These are phyloP conservation scores for Nyctibius bracteatus DNA, from an alignment of 2,113 vertebrate species.

Conservation along the genomic window DNA sequence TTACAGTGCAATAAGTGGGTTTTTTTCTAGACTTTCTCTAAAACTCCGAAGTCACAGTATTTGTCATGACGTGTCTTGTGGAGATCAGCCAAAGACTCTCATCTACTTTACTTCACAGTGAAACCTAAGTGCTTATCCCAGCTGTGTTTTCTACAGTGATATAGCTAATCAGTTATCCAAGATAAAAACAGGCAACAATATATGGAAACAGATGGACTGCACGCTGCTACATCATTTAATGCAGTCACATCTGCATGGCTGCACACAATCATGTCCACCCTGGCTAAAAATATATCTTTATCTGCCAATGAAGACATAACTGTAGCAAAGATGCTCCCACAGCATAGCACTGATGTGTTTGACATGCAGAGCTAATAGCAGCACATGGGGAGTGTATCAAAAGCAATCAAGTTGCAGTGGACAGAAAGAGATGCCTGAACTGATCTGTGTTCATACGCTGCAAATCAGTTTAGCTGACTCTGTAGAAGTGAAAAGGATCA, in stretches of 20 bases:
- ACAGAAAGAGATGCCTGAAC: neutral
- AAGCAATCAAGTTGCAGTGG: neutral
- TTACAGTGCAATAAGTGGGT: neutral
- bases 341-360: neutral
- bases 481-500: neutral
- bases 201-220: neutral
- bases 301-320: neutral
- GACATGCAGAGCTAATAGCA: neutral
- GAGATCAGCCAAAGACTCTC: neutral
- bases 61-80: neutral
- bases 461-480: neutral
- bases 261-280: neutral
- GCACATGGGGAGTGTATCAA: neutral
- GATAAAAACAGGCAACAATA: neutral
- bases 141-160: neutral
- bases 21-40: neutral
- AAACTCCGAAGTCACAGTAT: neutral
- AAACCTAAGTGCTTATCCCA: neutral
- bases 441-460: neutral
- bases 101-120: neutral
- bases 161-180: neutral
- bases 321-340: neutral
- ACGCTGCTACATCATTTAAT: neutral
- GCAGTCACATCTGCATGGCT: neutral
- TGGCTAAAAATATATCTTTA: neutral